phyloP scores from a whole-genome alignment of 2,888 invertebrate species.

The Parnassius glacialis region DNA sequence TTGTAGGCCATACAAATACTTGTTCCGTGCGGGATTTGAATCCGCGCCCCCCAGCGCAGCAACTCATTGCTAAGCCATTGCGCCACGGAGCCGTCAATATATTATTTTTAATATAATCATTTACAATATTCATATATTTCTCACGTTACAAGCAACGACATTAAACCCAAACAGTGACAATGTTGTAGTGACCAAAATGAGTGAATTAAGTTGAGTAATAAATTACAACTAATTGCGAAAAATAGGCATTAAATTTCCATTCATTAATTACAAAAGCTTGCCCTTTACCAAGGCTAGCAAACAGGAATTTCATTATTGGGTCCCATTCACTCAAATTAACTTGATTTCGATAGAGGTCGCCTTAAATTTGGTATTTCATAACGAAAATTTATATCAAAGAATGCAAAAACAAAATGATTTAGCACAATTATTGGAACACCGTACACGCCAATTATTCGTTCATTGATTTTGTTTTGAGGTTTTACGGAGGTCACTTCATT shows the following conservation, averaged over 20 bases:
- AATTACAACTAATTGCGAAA: slow-evolving; percentile 11
- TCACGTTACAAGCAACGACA: no score
- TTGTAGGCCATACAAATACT: no score
- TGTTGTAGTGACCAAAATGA: background rate
- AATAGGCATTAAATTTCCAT: slow-evolving; percentile 12
- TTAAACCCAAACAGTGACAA: no score
- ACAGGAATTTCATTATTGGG: slow-evolving; percentile 22
- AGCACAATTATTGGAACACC: slow-evolving; percentile 7
- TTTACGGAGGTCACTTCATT: background rate
- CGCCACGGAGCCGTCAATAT: no score
- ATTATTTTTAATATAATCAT: no score
- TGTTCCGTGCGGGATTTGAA: no score
- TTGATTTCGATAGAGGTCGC: slow-evolving; percentile 24
- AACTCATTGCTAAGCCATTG: no score
- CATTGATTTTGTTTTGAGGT: slow-evolving; percentile 1
- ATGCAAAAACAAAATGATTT: slow-evolving; percentile 15
- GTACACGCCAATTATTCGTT: slow-evolving; percentile 4
- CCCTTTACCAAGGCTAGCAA: slow-evolving; percentile 23
- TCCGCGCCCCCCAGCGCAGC: no score
- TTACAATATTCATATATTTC: no score
- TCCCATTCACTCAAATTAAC: slow-evolving; percentile 27
- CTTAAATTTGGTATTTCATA: slow-evolving; percentile 20
- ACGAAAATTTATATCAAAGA: slow-evolving; percentile 14
- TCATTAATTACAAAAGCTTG: slow-evolving; percentile 23
- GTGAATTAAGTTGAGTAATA: background rate